phyloP scores from a whole-genome alignment of 2,888 invertebrate species.

The Lasioglossum figueresi region DNA sequence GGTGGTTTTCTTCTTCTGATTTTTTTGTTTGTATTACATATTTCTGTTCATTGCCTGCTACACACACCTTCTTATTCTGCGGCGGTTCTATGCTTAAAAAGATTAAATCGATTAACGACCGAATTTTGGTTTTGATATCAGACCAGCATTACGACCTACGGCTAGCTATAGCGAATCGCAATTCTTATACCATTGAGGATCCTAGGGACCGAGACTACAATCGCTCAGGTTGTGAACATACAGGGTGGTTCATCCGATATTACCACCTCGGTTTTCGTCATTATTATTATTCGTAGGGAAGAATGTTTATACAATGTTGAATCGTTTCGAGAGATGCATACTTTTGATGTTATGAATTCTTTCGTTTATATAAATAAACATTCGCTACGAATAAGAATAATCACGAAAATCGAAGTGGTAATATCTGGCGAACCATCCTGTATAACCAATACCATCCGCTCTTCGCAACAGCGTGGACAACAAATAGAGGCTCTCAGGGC shows the following conservation, averaged over 20 bases:
- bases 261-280: too few species aligned
- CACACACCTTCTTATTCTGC: neutral
- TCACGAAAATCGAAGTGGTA: too few species aligned
- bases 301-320: too few species aligned
- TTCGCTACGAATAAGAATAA: too few species aligned
- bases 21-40: neutral
- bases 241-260: too few species aligned
- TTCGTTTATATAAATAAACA: too few species aligned
- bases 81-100: neutral
- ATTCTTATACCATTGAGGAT: neutral
- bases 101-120: constrained; percentile 7
- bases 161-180: constrained; percentile 1
- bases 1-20: constrained; percentile 8
- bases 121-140: constrained; percentile 5
- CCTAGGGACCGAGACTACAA: neutral
- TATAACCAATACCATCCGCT: neutral
- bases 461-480: neutral
- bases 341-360: too few species aligned
- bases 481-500: neutral
- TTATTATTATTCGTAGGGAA: too few species aligned
- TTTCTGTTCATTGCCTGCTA: neutral
- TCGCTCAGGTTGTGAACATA: neutral
- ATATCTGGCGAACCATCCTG: too few species aligned
- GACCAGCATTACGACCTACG: neutral
- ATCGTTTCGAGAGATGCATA: too few species aligned